Base-by-base conservation (phyloP, 2,888 invertebrate species). In the Deilephila porcellus region DNA sequence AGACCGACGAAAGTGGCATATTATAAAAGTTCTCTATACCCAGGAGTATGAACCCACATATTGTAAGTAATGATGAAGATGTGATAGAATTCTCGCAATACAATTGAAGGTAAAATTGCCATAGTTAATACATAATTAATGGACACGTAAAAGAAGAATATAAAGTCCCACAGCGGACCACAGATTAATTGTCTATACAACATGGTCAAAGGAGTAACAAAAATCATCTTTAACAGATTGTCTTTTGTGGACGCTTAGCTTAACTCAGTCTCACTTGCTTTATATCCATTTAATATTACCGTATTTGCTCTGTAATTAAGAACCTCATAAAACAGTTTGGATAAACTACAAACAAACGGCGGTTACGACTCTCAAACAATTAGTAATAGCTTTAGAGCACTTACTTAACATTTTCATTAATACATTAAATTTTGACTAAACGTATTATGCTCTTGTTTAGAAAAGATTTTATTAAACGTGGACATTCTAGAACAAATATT, bases 381-480 rank as follows among this genome's bases (percentile, higher is more conserved):
- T 67, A 5, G 52, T 52, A 67, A 67, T 67, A 20, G 67, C 45
- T 67, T 67, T 67, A 67, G 7, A 19, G 45, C 52, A 67, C 45
- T 67, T 32, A 52, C 45, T 67, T 32, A 52, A 52, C 45, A 25
- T 67, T 67, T 52, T 45, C 45, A 67, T 17, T 52, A 52, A 25
- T 25, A 67, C 52, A 52, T 67, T 14, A 67, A 52, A 67, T 67
- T 67, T 67, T 52, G 52, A 67, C 67, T 67, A 56, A 56, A n/a
- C 56, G 4, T n/a, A n/a, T 56, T 56, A 56, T 6, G 52, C 67
- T 19, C 29, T 45, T 52, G 67, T 52, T 45, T 67, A 7, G 14
- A n/a, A n/a, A 56, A n/a, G n/a, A 56, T 56, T 56, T 56, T n/a
- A 56, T 56, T 56, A 56, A 1, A n/a, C n/a, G n/a, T n/a, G 56